These are phyloP conservation scores for Rhipidura dahli DNA, from an alignment of 2,113 vertebrate species.

Conservation along the genomic window DNA sequence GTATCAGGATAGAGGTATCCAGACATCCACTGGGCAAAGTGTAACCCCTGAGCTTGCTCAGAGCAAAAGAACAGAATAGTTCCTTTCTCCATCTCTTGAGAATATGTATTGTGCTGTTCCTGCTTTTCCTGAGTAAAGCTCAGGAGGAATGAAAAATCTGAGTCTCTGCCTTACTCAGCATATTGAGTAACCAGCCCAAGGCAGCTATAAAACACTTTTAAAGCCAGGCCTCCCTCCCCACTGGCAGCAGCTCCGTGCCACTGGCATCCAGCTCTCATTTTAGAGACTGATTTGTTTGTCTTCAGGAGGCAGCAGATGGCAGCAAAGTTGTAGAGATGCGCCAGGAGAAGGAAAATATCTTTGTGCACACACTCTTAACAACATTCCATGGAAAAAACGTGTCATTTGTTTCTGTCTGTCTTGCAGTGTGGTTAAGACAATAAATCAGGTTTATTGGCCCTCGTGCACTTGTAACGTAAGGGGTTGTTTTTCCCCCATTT, in stretches of 20 bases:
- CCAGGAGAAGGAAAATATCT: slow-evolving; percentile 35
- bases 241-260: slow-evolving; percentile 1
- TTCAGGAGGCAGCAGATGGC: slow-evolving; percentile 69
- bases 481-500: neutral
- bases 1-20: neutral
- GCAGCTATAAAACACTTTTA: slow-evolving; percentile 16
- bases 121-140: neutral
- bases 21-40: neutral
- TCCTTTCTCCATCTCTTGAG: neutral
- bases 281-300: slow-evolving; percentile 35
- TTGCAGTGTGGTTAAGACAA: neutral
- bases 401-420: slow-evolving; percentile 56
- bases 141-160: slow-evolving; percentile 19
- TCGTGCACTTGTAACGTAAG: neutral
- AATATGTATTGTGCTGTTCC: neutral
- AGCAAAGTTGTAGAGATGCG: slow-evolving; percentile 68
- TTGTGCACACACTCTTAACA: neutral
- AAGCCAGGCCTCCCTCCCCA: neutral
- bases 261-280: slow-evolving; percentile 26
- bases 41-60: neutral
- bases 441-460: slow-evolving; percentile 39
- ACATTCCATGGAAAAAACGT: slow-evolving; percentile 40
- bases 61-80: neutral
- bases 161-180: slow-evolving; percentile 37
- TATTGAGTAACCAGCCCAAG: neutral